Percentiles rank a stretch among this genome's conserved stretches.
Conservation (phyloP, 2,888 invertebrate species). For the Elysia crispata region DNA sequence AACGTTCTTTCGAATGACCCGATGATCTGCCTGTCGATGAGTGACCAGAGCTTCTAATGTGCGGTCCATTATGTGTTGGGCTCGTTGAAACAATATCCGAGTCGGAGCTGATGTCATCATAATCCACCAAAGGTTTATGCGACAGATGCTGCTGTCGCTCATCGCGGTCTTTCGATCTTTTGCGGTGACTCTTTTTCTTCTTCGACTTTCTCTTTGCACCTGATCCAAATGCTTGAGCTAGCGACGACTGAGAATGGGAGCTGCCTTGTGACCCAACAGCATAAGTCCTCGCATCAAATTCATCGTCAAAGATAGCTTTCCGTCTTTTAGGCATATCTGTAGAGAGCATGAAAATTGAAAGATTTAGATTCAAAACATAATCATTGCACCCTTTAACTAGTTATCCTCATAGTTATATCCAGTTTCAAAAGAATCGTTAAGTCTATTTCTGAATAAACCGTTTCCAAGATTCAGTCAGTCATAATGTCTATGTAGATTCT, state of each 20-base stretch:
- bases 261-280: constrained; percentile 59
- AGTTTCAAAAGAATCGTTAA: too few relatives aligned
- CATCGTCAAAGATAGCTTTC: constrained; percentile 54
- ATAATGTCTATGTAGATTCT: too few relatives aligned
- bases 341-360: too few relatives aligned
- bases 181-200: constrained; percentile 49
- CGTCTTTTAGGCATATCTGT: too few relatives aligned
- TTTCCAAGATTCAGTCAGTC: too few relatives aligned
- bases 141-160: constrained; percentile 42
- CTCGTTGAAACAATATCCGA: constrained; percentile 60
- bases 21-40: neutral
- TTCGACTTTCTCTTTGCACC: constrained; percentile 61
- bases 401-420: too few relatives aligned
- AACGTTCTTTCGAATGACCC: neutral
- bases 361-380: too few relatives aligned
- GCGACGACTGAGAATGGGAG: constrained; percentile 20
- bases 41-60: constrained; percentile 44
- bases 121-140: constrained; percentile 65
- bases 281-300: constrained; percentile 72
- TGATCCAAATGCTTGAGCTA: neutral
- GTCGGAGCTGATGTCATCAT: constrained; percentile 73
- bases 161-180: constrained; percentile 44
- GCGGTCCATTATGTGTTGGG: constrained; percentile 47
- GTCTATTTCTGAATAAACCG: too few relatives aligned
- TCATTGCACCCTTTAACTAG: too few relatives aligned